Percentiles rank a stretch among this genome's conserved stretches.
Conservation (phyloP, 2,797 vertebrate genomes). For the Euthynnus affinis region DNA sequence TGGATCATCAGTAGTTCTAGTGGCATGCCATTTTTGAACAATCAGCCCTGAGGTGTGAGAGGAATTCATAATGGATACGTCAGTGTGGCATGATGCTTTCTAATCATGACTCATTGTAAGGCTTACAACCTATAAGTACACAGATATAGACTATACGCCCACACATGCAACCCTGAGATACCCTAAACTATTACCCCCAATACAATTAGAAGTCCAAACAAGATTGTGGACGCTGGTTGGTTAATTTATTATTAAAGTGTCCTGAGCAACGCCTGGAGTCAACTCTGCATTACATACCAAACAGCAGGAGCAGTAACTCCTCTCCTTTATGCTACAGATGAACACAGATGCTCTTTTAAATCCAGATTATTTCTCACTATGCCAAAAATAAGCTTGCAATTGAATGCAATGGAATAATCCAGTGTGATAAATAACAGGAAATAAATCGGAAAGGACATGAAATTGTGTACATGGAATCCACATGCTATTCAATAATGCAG, state of each 20-base stretch:
- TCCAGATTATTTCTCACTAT: too few relatives aligned
- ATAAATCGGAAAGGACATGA: not conserved
- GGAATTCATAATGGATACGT: not conserved
- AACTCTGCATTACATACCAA: not conserved
- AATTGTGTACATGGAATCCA: not conserved
- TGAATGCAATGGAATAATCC: not conserved
- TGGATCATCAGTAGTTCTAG: not conserved
- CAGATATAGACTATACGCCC: not conserved
- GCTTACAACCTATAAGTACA: not conserved
- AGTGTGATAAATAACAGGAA: not conserved
- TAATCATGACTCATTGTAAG: not conserved
- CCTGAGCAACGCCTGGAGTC: not conserved
- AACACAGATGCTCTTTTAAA: not conserved
- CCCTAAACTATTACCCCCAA: not conserved
- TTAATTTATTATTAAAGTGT: slow-evolving; percentile 19
- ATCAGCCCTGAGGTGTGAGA: not conserved
- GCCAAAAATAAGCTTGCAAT: not conserved
- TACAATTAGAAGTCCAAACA: not conserved
- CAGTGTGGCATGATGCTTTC: not conserved
- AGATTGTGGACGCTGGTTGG: not conserved
- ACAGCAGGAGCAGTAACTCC: not conserved
- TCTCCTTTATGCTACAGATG: not conserved
- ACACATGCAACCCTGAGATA: not conserved
- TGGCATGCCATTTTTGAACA: not conserved
- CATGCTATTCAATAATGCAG: not conserved